Evolutionary conservation across 2,888 invertebrate genomes (phyloP), one percentile per base, ranked within the genome.

Genomic region (Pheosia gnoma): DNA sequence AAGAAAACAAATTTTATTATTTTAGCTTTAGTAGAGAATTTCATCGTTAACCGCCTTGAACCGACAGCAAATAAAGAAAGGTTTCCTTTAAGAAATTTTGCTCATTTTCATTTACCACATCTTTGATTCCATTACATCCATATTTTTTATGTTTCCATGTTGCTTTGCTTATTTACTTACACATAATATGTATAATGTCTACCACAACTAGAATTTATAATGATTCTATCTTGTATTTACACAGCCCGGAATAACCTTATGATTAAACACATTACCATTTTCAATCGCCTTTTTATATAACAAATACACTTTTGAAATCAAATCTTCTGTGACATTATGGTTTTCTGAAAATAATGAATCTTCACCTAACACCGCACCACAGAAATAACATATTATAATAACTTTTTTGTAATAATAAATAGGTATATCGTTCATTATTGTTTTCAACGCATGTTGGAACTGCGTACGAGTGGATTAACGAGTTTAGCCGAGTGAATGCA

Each of bases 251-350:
- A 47, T 47, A 47, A 4, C 0, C 0, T n/a, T n/a, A 11, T n/a
- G n/a, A 47, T 11, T 11, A 10, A 45, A 10, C 10, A 39, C 47
- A 8, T 62, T 70, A 85, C 85, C 84, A 66, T 77, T 72, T 25
- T 66, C 65, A 0, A 81, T 61, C 3, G 84, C 84, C 25, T 84
- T 81, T 58, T 67, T 79, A 63, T 89, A 88, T 39, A 79, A 71
- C 3, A 67, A 45, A 64, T 86, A 84, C 38, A 87, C 65, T 4
- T 78, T 71, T 0, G 70, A 61, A 3, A 86, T 58, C 5, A 85
- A 53, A 7, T 72, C 64, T 36, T 78, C 73, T 0, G 78, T 49
- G 45, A 71, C 13, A 54, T 54, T 57, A 56, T 63, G 60, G 47
- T 45, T 10, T 10, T 49, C 49, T 8, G 56, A 58, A 59, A 55